These are phyloP conservation scores for Acinonyx jubatus DNA, from an alignment of 2,113 vertebrate species.

Conservation along the genomic window DNA sequence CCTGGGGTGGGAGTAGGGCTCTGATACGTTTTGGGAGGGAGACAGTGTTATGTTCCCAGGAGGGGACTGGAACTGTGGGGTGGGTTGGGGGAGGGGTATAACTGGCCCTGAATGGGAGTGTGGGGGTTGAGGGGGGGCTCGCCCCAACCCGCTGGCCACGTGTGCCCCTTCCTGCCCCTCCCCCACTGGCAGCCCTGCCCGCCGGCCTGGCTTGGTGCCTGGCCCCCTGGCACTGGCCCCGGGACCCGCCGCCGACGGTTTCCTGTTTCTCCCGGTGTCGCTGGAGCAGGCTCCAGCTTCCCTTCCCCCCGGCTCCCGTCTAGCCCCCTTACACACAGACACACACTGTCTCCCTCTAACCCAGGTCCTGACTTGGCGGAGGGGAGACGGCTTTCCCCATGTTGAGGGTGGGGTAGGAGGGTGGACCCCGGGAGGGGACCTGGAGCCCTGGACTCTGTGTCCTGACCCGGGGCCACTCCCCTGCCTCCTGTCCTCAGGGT, in stretches of 20 bases:
- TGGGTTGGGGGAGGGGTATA: not conserved
- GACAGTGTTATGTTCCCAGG: not conserved
- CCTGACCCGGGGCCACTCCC: conserved; percentile 25
- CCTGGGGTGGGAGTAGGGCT: conserved; percentile 41
- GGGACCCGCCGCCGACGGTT: conserved; percentile 81
- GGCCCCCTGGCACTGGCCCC: conserved; percentile 83
- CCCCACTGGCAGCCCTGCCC: conserved; percentile 80
- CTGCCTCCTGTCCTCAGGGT: conserved; percentile 83
- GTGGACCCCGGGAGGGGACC: not conserved
- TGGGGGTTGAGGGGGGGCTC: not conserved
- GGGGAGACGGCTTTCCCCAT: conserved; percentile 14
- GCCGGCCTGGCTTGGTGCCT: conserved; percentile 79
- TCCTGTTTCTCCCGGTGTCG: conserved; percentile 82
- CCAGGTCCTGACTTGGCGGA: not conserved
- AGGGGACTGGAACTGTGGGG: not conserved
- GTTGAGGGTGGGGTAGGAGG: not conserved
- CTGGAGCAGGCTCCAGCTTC: conserved; percentile 70
- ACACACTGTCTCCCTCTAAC: conserved; percentile 49
- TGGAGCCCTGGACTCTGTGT: not conserved
- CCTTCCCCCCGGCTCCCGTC: conserved; percentile 57
- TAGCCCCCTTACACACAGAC: conserved; percentile 61
- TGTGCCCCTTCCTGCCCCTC: conserved; percentile 78
- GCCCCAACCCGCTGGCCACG: conserved; percentile 64
- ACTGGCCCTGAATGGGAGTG: not conserved
- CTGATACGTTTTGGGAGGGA: not conserved